Percentiles rank a stretch among this genome's conserved stretches.
phyloP scores from a whole-genome alignment of 2,888 invertebrate species.

The Conistra vaccinii region DNA sequence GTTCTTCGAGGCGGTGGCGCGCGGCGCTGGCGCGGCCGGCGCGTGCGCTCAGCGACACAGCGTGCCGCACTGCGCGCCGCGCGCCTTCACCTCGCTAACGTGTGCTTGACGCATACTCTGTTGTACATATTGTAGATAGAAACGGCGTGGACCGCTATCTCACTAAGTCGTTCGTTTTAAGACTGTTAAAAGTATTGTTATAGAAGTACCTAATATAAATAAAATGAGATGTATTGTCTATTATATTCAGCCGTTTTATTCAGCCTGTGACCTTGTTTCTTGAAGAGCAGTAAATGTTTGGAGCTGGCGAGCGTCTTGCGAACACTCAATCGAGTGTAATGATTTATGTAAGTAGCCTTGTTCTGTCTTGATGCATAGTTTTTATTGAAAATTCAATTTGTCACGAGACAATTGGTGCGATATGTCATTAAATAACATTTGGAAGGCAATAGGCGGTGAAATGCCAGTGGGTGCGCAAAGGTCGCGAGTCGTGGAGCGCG shows the following conservation, averaged over 20 bases:
- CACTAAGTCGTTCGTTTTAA: conserved; percentile 89
- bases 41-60: conserved; percentile 79
- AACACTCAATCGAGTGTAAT: conserved; percentile 61
- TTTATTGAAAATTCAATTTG: conserved; percentile 64
- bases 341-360: conserved; percentile 62
- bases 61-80: conserved; percentile 82
- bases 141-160: conserved; percentile 85
- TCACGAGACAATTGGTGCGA: conserved; percentile 61
- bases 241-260: conserved; percentile 64
- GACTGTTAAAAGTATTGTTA: conserved; percentile 91
- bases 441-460: conserved; percentile 62
- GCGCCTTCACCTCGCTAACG: conserved; percentile 84
- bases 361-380: conserved; percentile 57
- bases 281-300: conserved; percentile 36
- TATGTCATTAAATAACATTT: conserved; percentile 65
- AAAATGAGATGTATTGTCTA: conserved; percentile 77
- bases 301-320: conserved; percentile 55
- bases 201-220: conserved; percentile 88
- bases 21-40: conserved; percentile 81
- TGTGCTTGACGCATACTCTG: conserved; percentile 79
- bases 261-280: conserved; percentile 40
- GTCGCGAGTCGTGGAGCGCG: conserved; percentile 62
- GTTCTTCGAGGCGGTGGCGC: conserved; percentile 92
- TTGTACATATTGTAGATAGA: conserved; percentile 87
- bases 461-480: conserved; percentile 71